These are phyloP conservation scores for Acyrthosiphon pisum DNA, from an alignment of 1,140 invertebrate species.

Conservation along the genomic window DNA sequence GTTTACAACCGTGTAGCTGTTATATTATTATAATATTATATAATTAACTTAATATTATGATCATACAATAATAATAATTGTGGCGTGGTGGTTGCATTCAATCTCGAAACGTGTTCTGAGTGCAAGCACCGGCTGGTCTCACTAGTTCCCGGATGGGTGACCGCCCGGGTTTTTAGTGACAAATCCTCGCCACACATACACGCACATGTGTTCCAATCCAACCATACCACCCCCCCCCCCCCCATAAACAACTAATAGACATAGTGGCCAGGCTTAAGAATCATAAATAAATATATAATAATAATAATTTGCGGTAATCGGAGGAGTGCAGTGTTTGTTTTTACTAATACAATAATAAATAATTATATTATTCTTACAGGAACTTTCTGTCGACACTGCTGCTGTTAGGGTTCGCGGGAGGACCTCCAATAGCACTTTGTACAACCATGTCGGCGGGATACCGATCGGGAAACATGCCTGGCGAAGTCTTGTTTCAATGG, in stretches of 20 bases:
- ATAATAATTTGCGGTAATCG: too few species aligned
- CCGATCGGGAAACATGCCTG: slow-evolving; percentile 59
- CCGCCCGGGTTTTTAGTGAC: too few species aligned
- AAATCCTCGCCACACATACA: too few species aligned
- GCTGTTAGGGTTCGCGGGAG: neutral
- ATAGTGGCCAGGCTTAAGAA: too few species aligned
- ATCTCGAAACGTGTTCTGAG: too few species aligned
- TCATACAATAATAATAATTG: neutral
- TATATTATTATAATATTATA: neutral
- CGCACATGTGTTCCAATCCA: too few species aligned
- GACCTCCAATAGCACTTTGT: neutral
- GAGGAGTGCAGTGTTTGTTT: neutral
- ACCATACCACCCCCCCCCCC: too few species aligned
- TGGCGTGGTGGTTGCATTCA: too few species aligned
- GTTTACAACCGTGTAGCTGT: neutral
- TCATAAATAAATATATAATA: too few species aligned
- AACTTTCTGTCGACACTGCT: neutral
- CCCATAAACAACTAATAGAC: too few species aligned
- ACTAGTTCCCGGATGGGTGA: too few species aligned
- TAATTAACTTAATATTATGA: neutral
- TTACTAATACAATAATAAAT: neutral
- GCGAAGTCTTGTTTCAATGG: slow-evolving; percentile 84
- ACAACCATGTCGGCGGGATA: slow-evolving; percentile 52
- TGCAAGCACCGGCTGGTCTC: too few species aligned
- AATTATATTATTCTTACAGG: neutral